Percentiles rank a stretch among this genome's conserved stretches.
These are phyloP conservation scores for Crypturellus tataupa DNA, from an alignment of 2,797 vertebrate species.

Conservation along the genomic window DNA sequence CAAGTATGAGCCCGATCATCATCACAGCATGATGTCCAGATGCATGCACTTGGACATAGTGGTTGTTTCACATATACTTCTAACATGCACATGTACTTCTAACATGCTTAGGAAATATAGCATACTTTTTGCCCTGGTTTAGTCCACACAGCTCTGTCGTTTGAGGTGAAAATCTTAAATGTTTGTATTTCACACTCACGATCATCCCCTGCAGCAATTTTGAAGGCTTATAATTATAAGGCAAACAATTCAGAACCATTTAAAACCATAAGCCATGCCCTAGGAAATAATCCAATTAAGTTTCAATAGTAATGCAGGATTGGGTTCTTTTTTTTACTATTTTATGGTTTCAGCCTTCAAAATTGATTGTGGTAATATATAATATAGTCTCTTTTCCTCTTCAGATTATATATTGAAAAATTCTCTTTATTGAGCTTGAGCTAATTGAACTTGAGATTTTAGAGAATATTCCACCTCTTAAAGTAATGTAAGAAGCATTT, in stretches of 20 bases:
- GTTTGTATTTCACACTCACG: background rate
- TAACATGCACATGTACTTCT: background rate
- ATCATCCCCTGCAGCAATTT: background rate
- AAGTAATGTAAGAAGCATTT: background rate
- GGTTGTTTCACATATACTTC: background rate
- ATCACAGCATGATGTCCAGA: background rate
- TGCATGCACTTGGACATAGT: rapidly evolving
- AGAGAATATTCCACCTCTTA: background rate
- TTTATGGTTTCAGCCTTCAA: conserved; percentile 4
- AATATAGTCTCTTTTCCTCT: background rate
- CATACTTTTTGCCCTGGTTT: background rate
- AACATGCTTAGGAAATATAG: background rate
- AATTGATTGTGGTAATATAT: background rate
- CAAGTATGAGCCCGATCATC: background rate
- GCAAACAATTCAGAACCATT: background rate
- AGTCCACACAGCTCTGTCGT: background rate
- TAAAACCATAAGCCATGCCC: background rate
- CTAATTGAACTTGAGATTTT: conserved; percentile 16
- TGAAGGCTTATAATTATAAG: background rate
- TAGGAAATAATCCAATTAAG: background rate
- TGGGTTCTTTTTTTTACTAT: background rate
- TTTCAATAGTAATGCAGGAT: background rate
- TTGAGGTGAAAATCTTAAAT: background rate
- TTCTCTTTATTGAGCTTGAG: background rate
- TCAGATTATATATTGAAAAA: background rate